Conservation (phyloP, 2,888 invertebrate species). For the Polyploca ridens region DNA sequence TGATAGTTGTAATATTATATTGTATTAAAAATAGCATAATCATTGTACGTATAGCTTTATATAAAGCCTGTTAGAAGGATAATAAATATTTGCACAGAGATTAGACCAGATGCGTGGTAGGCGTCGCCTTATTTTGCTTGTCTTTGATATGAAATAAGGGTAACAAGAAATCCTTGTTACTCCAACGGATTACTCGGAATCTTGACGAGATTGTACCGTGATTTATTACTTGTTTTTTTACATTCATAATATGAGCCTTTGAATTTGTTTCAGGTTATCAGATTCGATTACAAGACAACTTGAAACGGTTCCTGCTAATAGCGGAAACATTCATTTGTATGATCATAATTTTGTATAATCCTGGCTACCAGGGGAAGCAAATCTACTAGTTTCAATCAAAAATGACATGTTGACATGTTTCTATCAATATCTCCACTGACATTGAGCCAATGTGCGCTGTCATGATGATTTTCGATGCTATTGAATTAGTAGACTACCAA, state of each 20-base stretch:
- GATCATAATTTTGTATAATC: no score
- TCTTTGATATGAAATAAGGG: slow-evolving; percentile 44
- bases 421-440: no score
- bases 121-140: slow-evolving; percentile 24
- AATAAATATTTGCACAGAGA: slow-evolving; percentile 68
- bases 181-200: slow-evolving; percentile 30
- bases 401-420: no score
- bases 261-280: neutral
- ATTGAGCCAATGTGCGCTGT: no score
- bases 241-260: neutral
- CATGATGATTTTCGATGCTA: no score
- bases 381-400: no score
- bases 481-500: no score
- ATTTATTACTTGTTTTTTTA: neutral
- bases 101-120: slow-evolving; percentile 66
- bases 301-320: no score
- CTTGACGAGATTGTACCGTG: slow-evolving; percentile 19
- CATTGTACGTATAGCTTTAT: slow-evolving; percentile 8
- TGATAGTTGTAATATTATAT: no score
- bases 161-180: slow-evolving; percentile 22
- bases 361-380: no score
- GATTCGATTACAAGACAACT: no score
- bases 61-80: slow-evolving; percentile 30
- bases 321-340: no score
- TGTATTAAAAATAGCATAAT: neutral